Base-by-base conservation (phyloP, 92 coral and sea anemone genomes). In the Zoanthus solanderi region DNA sequence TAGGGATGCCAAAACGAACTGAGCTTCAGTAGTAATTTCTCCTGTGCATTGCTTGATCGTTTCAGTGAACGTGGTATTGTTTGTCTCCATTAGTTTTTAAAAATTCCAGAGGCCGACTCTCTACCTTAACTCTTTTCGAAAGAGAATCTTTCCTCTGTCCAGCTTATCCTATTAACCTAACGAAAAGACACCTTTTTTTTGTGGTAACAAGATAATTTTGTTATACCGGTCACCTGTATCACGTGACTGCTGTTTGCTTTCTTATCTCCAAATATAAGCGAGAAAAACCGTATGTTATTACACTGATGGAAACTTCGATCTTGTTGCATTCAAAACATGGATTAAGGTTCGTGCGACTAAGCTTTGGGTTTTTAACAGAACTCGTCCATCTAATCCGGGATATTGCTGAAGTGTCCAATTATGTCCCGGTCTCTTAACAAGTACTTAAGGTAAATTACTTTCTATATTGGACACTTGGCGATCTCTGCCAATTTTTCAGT, bases 1-100 rank as follows among this genome's bases (percentile, higher is more conserved):
- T 5, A 81, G 85, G 53, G 76, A 45, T 7, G 85, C 85, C 23
- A 81, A 0, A 50, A 18, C 60, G 57, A 46, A 23, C 32, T 81
- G 76, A 8, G 74, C 28, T 32, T 67, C 18, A 13, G 23, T 29
- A 18, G 58, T 69, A 10, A 66, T 54, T 81, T 66, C 75, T 5
- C 85, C 85, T 6, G 46, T 66, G 44, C 85, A 81, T 17, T 61
- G n/a, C 58, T 63, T 56, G n/a, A 3, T 9, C 2, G 74, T 3
- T 9, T 71, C 32, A 17, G 53, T 17, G 5, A 15, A 32, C 54
- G 74, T 17, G 9, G 84, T 79, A 7, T 81, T 81, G 45, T 46
- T 81, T n/a, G 85, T 23, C 2, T 18, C 45, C 85, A 67, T 81
- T 67, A 4, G 7, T 15, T 6, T 7, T 23, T 23, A 23, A 42